A percentile compares a stretch with the other conserved stretches of the same genome.
Evolutionary conservation across 2,888 invertebrate genomes (phyloP).

Genomic region (Orthonychiurus folsomi): DNA sequence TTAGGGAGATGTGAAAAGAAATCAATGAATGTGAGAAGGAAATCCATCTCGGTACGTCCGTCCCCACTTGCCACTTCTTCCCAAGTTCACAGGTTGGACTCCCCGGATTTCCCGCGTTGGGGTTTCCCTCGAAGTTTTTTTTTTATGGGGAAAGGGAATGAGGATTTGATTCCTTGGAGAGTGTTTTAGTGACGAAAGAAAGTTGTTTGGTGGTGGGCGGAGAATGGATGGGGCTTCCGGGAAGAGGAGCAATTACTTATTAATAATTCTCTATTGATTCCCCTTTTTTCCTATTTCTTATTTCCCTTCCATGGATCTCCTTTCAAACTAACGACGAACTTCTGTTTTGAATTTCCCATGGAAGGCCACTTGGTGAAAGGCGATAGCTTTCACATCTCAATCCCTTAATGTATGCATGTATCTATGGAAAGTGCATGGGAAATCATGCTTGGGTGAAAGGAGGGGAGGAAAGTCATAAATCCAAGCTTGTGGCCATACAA

Average conservation of each 20-base stretch:
- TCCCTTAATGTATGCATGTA: too few species aligned
- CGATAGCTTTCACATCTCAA: background rate
- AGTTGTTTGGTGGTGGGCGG: too few species aligned
- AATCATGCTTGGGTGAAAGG: too few species aligned
- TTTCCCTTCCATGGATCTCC: background rate
- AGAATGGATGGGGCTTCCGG: background rate
- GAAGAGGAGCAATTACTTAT: background rate
- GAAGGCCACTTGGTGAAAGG: background rate
- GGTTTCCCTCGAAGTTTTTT: background rate
- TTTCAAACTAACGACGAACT: background rate
- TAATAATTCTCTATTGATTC: constrained; percentile 1
- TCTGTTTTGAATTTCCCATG: background rate
- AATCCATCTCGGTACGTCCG: background rate
- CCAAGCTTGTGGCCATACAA: too few species aligned
- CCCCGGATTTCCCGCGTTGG: too few species aligned
- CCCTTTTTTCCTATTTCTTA: background rate
- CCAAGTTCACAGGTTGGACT: too few species aligned
- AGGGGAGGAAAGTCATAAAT: background rate
- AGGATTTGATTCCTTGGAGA: background rate
- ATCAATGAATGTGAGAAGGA: constrained; percentile 1
- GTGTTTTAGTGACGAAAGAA: background rate
- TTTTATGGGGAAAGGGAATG: background rate
- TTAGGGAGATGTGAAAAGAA: background rate
- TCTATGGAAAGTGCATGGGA: too few species aligned
- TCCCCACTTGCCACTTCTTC: too few species aligned